Percentiles rank a stretch among this genome's conserved stretches.
Evolutionary conservation across 2,113 vertebrate genomes (phyloP).

Genomic region (Uropsilus gracilis): DNA sequence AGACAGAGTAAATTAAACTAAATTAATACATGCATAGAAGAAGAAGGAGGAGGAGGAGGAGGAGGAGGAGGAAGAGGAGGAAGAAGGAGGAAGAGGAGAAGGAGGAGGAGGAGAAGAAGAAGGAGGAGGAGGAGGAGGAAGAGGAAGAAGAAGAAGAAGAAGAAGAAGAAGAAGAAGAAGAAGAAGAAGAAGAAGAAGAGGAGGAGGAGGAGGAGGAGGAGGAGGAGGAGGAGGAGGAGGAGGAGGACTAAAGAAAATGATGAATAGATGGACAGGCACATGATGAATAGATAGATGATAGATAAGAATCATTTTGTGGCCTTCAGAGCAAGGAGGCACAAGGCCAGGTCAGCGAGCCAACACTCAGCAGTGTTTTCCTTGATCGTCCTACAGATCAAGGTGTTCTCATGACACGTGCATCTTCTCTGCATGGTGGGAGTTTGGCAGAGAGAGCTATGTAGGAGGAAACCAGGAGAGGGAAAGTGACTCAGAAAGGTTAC

Average conservation of each 20-base stretch:
- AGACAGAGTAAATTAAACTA: too few relatives aligned
- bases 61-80: neutral
- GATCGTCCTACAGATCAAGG: neutral
- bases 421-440: neutral
- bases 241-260: too few relatives aligned
- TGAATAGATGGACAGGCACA: neutral
- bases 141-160: too few relatives aligned
- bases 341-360: neutral
- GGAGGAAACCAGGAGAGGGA: neutral
- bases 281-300: neutral
- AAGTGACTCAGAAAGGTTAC: neutral
- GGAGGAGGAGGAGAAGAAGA: too few relatives aligned
- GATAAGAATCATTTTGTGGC: neutral
- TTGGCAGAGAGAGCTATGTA: neutral
- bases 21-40: neutral
- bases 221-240: neutral
- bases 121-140: too few relatives aligned
- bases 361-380: slow-evolving; percentile 37
- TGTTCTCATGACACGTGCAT: neutral
- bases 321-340: neutral
- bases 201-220: too few relatives aligned
- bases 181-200: too few relatives aligned
- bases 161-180: too few relatives aligned
- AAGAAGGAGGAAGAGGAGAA: too few relatives aligned
- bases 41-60: neutral